phyloP scores from a whole-genome alignment of 2,797 vertebrate species.

The Pangasius djambal region DNA sequence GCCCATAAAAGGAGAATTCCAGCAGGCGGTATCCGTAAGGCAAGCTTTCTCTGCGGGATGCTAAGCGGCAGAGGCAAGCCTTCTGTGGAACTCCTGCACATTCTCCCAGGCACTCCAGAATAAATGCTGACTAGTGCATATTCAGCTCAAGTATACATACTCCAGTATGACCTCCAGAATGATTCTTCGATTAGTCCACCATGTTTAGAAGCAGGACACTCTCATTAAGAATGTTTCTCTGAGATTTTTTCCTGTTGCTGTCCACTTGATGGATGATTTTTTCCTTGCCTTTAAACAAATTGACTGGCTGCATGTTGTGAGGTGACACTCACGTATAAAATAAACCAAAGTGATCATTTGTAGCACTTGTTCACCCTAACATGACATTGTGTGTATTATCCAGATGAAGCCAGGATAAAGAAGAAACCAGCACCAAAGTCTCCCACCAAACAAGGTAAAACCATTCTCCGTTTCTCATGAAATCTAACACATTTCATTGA shows the following conservation, averaged over 20 bases:
- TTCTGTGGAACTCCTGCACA: slow-evolving; percentile 37
- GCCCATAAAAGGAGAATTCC: slow-evolving; percentile 82
- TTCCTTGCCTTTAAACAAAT: neutral
- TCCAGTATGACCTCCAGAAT: neutral
- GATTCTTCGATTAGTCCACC: neutral
- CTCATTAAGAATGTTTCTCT: neutral
- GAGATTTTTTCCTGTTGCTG: neutral
- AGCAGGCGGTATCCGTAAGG: slow-evolving; percentile 62
- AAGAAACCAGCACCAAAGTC: slow-evolving; percentile 89
- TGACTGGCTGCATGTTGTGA: neutral
- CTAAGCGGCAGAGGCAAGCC: slow-evolving; percentile 31
- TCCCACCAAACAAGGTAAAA: slow-evolving; percentile 89
- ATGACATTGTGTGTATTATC: slow-evolving; percentile 50
- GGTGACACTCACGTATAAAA: neutral
- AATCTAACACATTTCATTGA: neutral
- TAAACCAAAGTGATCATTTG: slow-evolving; percentile 1
- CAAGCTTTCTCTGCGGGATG: slow-evolving; percentile 57
- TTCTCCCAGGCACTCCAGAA: slow-evolving; percentile 27
- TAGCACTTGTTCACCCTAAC: neutral
- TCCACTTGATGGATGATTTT: neutral
- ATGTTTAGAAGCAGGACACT: slow-evolving; percentile 7
- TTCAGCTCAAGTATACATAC: slow-evolving; percentile 1
- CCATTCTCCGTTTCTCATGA: neutral
- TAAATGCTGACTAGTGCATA: slow-evolving; percentile 20
- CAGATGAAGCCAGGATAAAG: slow-evolving; percentile 96